Base-by-base conservation (phyloP, 2,888 invertebrate species). In the Agrilus cyanescens region DNA sequence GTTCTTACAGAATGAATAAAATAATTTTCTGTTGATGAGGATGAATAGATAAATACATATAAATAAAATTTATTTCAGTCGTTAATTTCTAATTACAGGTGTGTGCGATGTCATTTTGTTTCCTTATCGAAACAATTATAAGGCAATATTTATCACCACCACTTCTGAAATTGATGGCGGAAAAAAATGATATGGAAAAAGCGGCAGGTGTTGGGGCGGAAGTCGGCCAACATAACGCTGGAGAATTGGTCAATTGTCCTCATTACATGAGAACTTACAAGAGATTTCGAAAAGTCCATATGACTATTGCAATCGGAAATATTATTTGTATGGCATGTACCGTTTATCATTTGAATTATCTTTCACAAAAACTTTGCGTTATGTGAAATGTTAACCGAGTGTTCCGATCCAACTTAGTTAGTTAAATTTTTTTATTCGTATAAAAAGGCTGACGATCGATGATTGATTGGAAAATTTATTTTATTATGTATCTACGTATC, bases 271-370 rank as follows among this genome's bases (percentile, higher is more conserved):
- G 76, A 56, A 75, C 87, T 12, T 77, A 88, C 57, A 75, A 72
- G 51, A 70, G 76, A 25, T 90, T 90, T 68, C 76, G 89, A 39
- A 74, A 76, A 33, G 75, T 82, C 40, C 90, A 90, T 67, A 80
- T 82, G 61, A 72, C 71, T 46, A 82, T 87, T 53, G 88, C 88
- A 12, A 78, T 85, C 63, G 85, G 85, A 43, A 89, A 89, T 58
- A 76, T 90, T 66, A 69, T 76, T 16, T 72, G 80, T 1, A 74
- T 84, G 66, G 72, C 71, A 6, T 80, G 79, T 55, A 80, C 81
- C 8, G 72, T 76, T 37, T 66, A 81, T 47, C 83, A 84, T 62
- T 64, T 83, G 43, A 71, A 78, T 61, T 79, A 81, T 63, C 68
- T 83, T 46, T 59, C 66, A 35, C 53, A 58, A 43, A 55, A 56